Percentiles rank a stretch among this genome's conserved stretches.
Evolutionary conservation across 2,888 invertebrate genomes (phyloP).

Genomic region (Phalera bucephala): DNA sequence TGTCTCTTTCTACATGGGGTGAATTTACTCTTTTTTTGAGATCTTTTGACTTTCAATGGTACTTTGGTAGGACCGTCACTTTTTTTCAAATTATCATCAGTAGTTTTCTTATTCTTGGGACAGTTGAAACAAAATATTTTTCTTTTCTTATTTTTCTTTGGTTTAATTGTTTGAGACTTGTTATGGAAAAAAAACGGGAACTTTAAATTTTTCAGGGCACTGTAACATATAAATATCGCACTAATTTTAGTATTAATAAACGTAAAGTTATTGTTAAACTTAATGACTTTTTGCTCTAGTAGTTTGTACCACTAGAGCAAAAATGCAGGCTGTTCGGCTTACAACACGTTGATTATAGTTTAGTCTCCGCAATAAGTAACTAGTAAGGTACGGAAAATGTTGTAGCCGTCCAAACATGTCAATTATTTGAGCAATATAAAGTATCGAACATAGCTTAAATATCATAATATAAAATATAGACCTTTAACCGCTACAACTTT

Average conservation of each 20-base stretch:
- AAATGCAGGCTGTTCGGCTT: no score
- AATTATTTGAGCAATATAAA: no score
- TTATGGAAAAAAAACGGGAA: conserved; percentile 71
- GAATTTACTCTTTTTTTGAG: background rate
- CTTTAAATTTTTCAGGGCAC: conserved; percentile 47
- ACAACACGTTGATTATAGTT: no score
- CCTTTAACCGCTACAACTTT: no score
- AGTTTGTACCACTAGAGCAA: no score
- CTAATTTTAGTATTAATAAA: background rate
- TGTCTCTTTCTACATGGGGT: background rate
- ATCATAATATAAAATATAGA: no score
- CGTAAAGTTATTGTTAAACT: no score
- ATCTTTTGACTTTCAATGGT: background rate
- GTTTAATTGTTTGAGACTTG: conserved; percentile 30
- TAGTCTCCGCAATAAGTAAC: no score
- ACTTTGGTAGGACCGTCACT: background rate
- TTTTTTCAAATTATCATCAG: background rate
- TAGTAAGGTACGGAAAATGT: no score
- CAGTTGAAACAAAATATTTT: conserved; percentile 39
- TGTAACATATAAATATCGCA: conserved; percentile 30
- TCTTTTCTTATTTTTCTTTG: conserved; percentile 46
- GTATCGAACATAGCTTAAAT: no score
- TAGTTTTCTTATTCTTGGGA: conserved; percentile 15
- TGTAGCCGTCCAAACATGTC: no score
- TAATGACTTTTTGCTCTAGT: no score